Percentiles rank a stretch among this genome's conserved stretches.
Evolutionary conservation across 2,113 vertebrate species (phyloP).

Genomic region (Thymallus thymallus): DNA sequence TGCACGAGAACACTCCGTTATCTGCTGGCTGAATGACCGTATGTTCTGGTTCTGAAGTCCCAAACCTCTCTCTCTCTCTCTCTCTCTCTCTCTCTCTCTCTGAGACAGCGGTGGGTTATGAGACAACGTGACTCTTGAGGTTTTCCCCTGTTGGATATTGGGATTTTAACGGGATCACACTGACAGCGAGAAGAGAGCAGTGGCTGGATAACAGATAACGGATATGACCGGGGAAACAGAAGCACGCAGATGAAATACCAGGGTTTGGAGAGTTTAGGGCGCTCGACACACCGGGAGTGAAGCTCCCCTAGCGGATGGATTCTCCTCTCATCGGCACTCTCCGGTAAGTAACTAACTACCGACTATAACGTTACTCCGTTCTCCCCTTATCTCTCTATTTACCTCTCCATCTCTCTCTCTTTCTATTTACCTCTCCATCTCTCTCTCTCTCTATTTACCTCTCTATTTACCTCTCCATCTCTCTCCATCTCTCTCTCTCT

Average conservation of each 20-base stretch:
- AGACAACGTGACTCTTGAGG: neutral
- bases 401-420: slow-evolving; percentile 21
- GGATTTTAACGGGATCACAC: too few relatives aligned
- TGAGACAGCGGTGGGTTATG: slow-evolving; percentile 31
- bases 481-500: neutral
- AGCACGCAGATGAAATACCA: slow-evolving; percentile 64
- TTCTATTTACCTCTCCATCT: neutral
- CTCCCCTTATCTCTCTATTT: slow-evolving; percentile 1
- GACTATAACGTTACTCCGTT: slow-evolving; percentile 24
- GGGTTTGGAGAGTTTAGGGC: slow-evolving; percentile 62
- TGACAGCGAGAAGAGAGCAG: slow-evolving; percentile 10
- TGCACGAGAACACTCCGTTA: slow-evolving; percentile 32
- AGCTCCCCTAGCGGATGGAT: slow-evolving; percentile 62
- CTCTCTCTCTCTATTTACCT: neutral
- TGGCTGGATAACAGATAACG: slow-evolving; percentile 38
- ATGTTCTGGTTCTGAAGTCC: neutral
- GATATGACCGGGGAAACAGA: slow-evolving; percentile 5
- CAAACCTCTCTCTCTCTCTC: neutral
- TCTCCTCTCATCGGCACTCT: slow-evolving; percentile 57
- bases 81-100: slow-evolving; percentile 13
- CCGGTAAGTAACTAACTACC: slow-evolving; percentile 49
- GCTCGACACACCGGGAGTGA: slow-evolving; percentile 60
- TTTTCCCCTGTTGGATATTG: too few relatives aligned
- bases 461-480: neutral
- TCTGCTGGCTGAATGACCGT: slow-evolving; percentile 8